These are phyloP conservation scores for Promerops cafer DNA, from an alignment of 2,113 vertebrate species.

Conservation along the genomic window DNA sequence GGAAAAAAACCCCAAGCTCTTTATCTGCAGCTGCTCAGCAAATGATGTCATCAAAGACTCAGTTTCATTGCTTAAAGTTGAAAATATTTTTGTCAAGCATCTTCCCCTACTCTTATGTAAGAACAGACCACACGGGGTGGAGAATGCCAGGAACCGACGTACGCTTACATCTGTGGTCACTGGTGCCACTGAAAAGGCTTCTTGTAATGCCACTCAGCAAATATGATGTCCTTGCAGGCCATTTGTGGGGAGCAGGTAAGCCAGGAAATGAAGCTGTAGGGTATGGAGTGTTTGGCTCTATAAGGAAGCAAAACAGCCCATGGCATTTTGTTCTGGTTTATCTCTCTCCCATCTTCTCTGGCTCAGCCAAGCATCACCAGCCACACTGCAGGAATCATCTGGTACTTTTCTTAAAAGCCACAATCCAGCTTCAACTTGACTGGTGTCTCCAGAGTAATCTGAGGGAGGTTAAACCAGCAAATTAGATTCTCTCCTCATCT, in stretches of 20 bases:
- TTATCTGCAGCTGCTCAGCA: not conserved
- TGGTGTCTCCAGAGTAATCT: not conserved
- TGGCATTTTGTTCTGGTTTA: fast-evolving
- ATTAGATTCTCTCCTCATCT: not conserved
- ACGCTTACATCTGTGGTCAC: not conserved
- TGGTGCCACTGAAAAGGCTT: not conserved
- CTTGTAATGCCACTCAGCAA: not conserved
- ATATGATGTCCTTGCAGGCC: fast-evolving
- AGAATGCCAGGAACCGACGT: fast-evolving
- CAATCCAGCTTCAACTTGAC: not conserved
- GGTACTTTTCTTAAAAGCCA: not conserved
- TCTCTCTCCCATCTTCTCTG: not conserved
- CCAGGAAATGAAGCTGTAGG: not conserved
- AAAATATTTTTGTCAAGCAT: not conserved
- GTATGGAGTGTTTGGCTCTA: not conserved
- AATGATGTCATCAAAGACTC: not conserved
- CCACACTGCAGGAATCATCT: not conserved
- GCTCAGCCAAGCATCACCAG: not conserved
- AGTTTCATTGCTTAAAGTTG: not conserved
- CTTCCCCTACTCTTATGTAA: not conserved
- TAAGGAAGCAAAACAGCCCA: not conserved
- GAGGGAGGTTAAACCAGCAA: not conserved
- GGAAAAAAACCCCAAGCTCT: not conserved
- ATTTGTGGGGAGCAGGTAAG: not conserved
- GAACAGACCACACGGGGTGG: fast-evolving